Evolutionary conservation across 2,888 invertebrate species (phyloP).

Genomic region (Agrochola macilenta): DNA sequence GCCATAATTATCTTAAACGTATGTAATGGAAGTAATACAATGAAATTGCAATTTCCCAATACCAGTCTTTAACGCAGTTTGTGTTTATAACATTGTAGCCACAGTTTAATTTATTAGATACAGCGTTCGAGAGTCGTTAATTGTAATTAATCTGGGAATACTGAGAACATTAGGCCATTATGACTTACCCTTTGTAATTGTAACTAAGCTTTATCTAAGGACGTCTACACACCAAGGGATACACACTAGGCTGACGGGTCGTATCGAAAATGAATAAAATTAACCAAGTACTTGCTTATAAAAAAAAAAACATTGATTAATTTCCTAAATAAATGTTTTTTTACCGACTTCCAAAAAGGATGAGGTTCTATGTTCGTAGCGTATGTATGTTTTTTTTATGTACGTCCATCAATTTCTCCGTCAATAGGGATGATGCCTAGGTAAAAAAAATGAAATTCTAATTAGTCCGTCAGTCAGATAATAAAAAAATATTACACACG

Average conservation of each 20-base stretch:
- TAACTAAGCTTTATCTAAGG: conserved; percentile 1
- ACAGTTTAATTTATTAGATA: conserved; percentile 10
- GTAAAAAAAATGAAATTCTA: no score
- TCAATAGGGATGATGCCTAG: no score
- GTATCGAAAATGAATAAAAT: not conserved
- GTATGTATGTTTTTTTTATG: no score
- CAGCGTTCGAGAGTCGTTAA: conserved; percentile 6
- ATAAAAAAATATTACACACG: no score
- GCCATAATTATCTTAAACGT: not conserved
- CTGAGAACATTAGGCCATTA: conserved; percentile 4
- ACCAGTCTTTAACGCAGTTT: not conserved
- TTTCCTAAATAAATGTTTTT: no score
- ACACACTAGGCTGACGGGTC: not conserved
- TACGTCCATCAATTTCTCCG: no score
- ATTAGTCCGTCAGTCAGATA: no score
- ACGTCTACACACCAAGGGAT: not conserved
- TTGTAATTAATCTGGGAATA: conserved; percentile 37
- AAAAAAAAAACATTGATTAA: not conserved
- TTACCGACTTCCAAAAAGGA: no score
- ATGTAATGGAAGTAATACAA: not conserved
- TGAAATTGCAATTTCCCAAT: not conserved
- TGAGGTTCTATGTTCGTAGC: no score
- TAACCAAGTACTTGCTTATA: not conserved
- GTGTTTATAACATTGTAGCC: not conserved
- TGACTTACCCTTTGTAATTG: conserved; percentile 2